Conservation (phyloP, 2,113 vertebrate species). For the Chrysemys picta region DNA sequence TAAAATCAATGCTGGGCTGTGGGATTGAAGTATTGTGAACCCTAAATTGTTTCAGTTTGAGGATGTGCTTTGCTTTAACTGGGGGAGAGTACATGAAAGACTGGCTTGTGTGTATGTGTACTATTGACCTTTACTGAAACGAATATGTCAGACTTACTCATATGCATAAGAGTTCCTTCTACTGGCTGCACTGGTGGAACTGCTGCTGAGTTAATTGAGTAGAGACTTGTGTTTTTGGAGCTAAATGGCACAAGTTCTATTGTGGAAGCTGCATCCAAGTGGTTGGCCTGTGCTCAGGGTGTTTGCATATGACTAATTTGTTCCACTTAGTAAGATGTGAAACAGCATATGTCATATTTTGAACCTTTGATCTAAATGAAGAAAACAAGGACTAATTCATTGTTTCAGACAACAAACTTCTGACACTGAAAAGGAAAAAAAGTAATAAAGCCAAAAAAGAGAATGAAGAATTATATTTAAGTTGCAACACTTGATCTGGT, state of each 20-base stretch:
- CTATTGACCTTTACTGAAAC: slow-evolving; percentile 34
- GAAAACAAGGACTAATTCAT: slow-evolving; percentile 30
- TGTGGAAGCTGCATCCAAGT: not conserved
- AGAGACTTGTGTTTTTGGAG: slow-evolving; percentile 35
- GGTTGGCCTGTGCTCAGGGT: slow-evolving; percentile 12
- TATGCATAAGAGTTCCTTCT: slow-evolving; percentile 1
- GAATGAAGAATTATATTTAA: not conserved
- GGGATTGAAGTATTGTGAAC: not conserved
- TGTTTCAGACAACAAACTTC: not conserved
- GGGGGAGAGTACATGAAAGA: not conserved
- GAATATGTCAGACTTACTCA: slow-evolving; percentile 14
- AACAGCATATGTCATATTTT: not conserved
- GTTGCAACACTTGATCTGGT: not conserved
- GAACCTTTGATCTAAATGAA: not conserved
- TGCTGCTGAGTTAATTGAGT: slow-evolving; percentile 25
- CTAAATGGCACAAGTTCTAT: slow-evolving; percentile 27
- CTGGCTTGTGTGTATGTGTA: not conserved
- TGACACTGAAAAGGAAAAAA: not conserved
- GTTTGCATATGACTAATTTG: not conserved
- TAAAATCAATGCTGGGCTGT: not conserved
- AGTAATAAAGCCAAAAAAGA: not conserved
- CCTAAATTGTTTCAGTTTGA: not conserved
- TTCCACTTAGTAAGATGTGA: slow-evolving; percentile 42
- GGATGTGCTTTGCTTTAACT: not conserved
- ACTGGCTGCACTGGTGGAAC: not conserved